Evolutionary conservation across 2,888 invertebrate species (phyloP), one percentile per base, ranked within the genome.

Genomic region (Cosmia trapezina): DNA sequence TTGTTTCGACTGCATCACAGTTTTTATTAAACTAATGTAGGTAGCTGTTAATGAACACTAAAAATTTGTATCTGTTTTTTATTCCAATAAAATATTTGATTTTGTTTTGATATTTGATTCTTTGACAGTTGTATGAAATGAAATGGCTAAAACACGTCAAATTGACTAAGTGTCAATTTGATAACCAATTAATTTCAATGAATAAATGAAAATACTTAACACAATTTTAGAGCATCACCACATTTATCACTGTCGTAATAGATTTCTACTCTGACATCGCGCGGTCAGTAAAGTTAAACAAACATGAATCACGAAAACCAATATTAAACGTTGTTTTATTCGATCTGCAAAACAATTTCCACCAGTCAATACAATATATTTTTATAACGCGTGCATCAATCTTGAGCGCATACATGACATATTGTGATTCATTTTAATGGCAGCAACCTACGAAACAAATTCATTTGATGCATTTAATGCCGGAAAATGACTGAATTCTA

Each of bases 371-470:
- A 28, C 51, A 45, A 45, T 72, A 28, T 53, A 57, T 51, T 22
- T 14, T 45, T 70, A 12, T 51, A 49, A 57, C 59, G 19, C 59
- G 14, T 9, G 22, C 11, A 49, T 73, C 49, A 71, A 51, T 71
- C 59, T 22, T 59, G 7, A 7, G 22, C n/a, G 19, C 37, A 41
- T 47, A 41, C 41, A 41, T 41, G 41, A 41, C 11, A 41, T 47
- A 28, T 28, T 28, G 17, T n/a, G 8, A 45, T 45, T 45, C 37
- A 53, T 61, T 49, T 41, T 33, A 14, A 22, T 45, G 14, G 11
- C 33, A 28, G 19, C 33, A 11, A 33, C 19, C n/a, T 12, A 9
- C 4, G 17, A 0, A 33, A 51, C 28, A 45, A 22, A 19, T 45
- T 45, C 12, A n/a, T 33, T 56, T 22, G 0, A 8, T 47, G 4